A percentile compares a stretch with the other conserved stretches of the same genome.
phyloP scores from a whole-genome alignment of 2,888 invertebrate genomes.

The Eupithecia dodoneata region DNA sequence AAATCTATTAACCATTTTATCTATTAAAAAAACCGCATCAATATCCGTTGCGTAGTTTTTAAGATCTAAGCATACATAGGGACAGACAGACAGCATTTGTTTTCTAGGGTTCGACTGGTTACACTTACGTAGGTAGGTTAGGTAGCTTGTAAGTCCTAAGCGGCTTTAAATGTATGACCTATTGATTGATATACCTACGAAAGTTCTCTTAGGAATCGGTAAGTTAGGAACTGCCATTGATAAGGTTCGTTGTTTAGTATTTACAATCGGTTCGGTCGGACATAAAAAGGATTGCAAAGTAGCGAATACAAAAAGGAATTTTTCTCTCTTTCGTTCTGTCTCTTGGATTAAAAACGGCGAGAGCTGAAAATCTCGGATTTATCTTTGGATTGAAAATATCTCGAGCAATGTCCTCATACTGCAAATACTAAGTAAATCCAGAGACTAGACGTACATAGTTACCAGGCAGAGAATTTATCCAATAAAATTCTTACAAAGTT shows the following conservation, averaged over 20 bases:
- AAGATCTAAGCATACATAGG: too few species aligned
- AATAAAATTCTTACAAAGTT: conserved; percentile 2
- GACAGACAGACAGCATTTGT: neutral
- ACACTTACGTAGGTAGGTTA: neutral
- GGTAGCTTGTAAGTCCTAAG: neutral
- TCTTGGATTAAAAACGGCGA: conserved; percentile 1
- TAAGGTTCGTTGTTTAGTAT: neutral
- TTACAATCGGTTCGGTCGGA: neutral
- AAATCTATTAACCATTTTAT: too few species aligned
- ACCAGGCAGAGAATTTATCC: neutral
- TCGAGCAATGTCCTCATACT: neutral
- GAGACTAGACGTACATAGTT: neutral
- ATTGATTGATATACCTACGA: neutral
- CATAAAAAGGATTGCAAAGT: conserved; percentile 1
- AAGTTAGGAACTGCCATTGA: neutral
- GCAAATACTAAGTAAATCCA: neutral
- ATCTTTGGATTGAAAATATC: conserved; percentile 5
- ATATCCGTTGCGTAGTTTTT: too few species aligned
- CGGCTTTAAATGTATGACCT: neutral
- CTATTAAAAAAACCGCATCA: too few species aligned
- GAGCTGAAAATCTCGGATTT: conserved; percentile 2
- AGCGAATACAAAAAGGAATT: neutral
- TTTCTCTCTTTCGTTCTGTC: neutral
- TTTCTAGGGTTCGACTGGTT: neutral
- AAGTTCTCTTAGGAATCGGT: neutral